phyloP scores from a whole-genome alignment of 2,113 vertebrate genomes.

The Callaeas wilsoni region DNA sequence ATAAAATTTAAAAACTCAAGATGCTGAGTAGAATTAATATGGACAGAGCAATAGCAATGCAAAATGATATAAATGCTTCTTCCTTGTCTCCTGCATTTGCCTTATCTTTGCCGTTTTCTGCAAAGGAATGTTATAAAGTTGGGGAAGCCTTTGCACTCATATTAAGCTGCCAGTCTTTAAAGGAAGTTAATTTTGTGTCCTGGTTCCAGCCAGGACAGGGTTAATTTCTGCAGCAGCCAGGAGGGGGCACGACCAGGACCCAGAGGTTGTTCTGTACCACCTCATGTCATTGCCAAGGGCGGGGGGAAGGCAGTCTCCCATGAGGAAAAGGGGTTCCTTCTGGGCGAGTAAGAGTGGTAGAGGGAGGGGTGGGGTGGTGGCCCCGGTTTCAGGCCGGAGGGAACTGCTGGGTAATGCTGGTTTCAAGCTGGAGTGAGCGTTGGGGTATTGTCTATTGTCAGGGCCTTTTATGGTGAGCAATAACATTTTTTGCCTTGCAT shows the following conservation, averaged over 20 bases:
- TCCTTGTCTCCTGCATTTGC: neutral
- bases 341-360: neutral
- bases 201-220: neutral
- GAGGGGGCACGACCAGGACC: neutral
- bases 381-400: neutral
- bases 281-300: neutral
- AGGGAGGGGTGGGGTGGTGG: neutral
- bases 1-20: neutral
- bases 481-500: neutral
- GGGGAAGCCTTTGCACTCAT: neutral
- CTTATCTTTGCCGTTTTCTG: neutral
- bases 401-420: neutral
- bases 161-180: neutral
- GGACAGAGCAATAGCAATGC: neutral
- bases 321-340: neutral
- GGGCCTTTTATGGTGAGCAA: accelerated
- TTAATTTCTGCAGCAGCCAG: neutral
- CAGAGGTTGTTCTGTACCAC: neutral
- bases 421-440: neutral
- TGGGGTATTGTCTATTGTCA: neutral
- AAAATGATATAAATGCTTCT: neutral
- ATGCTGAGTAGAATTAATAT: neutral
- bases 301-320: neutral
- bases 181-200: neutral
- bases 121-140: neutral